Evolutionary conservation across 2,797 vertebrate genomes (phyloP).

Genomic region (Cossypha caffra): DNA sequence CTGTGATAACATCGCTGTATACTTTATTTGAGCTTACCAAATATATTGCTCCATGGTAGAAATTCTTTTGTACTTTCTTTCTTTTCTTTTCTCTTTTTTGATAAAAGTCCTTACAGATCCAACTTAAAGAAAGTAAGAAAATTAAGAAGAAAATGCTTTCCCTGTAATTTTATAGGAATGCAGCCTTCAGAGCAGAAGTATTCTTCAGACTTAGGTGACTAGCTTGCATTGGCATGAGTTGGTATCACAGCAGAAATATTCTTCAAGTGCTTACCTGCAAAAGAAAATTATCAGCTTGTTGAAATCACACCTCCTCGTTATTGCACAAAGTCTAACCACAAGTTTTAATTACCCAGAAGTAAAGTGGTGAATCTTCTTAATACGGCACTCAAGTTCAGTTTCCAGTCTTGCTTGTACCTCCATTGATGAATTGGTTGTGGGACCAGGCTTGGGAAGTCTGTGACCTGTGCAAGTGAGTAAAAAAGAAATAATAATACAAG

Average conservation of each 20-base stretch:
- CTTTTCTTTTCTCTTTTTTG: background rate
- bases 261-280: background rate
- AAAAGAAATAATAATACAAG: background rate
- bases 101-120: background rate
- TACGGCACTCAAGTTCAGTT: background rate
- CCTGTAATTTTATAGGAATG: background rate
- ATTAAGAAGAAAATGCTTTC: background rate
- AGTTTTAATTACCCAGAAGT: background rate
- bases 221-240: background rate
- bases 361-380: background rate
- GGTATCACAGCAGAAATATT: background rate
- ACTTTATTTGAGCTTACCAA: background rate
- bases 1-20: background rate
- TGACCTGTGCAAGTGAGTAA: background rate
- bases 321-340: background rate
- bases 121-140: slow-evolving; percentile 13
- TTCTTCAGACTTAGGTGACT: background rate
- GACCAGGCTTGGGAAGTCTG: background rate
- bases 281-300: background rate
- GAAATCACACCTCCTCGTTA: background rate
- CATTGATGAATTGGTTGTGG: background rate
- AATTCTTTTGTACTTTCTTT: background rate
- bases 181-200: background rate
- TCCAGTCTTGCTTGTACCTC: background rate
- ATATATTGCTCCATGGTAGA: background rate